Evolutionary conservation across 2,888 invertebrate genomes (phyloP).

Genomic region (Caenorhabditis sp.): DNA sequence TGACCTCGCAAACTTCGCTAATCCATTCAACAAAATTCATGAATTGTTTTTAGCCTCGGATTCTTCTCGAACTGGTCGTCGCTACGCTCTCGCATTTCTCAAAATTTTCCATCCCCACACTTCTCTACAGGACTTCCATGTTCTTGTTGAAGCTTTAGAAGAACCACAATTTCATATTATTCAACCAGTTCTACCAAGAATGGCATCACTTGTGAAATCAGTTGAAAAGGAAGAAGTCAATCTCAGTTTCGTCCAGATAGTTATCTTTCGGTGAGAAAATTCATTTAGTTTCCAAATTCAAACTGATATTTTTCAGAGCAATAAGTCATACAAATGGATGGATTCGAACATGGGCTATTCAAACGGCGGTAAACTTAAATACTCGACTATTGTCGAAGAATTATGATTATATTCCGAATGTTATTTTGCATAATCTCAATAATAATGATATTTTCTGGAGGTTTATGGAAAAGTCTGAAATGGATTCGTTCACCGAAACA

Average conservation of each 20-base stretch:
- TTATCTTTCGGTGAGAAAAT: conserved; percentile 31
- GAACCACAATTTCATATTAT: conserved; percentile 60
- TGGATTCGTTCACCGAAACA: not conserved
- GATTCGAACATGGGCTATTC: conserved; percentile 58
- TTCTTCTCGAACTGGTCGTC: conserved; percentile 37
- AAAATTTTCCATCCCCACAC: conserved; percentile 22
- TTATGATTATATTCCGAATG: conserved; percentile 39
- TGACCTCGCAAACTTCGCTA: no score
- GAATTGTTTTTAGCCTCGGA: conserved; percentile 17
- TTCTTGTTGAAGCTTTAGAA: conserved; percentile 50
- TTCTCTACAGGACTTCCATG: conserved; percentile 40
- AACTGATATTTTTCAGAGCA: conserved; percentile 19
- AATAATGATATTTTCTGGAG: conserved; percentile 58
- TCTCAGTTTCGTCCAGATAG: conserved; percentile 33
- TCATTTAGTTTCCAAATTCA: not conserved
- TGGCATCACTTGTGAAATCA: conserved; percentile 26
- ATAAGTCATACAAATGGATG: conserved; percentile 58
- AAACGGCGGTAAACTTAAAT: conserved; percentile 39
- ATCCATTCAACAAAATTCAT: no score
- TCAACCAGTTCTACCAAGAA: conserved; percentile 38
- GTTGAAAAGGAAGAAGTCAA: conserved; percentile 15
- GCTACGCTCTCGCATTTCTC: conserved; percentile 49
- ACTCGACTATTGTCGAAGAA: conserved; percentile 15
- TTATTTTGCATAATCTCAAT: conserved; percentile 46
- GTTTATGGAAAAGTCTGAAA: conserved; percentile 32